These are phyloP conservation scores for Cricetomys ansorgei DNA, from an alignment of 2,113 vertebrate species.

Conservation along the genomic window DNA sequence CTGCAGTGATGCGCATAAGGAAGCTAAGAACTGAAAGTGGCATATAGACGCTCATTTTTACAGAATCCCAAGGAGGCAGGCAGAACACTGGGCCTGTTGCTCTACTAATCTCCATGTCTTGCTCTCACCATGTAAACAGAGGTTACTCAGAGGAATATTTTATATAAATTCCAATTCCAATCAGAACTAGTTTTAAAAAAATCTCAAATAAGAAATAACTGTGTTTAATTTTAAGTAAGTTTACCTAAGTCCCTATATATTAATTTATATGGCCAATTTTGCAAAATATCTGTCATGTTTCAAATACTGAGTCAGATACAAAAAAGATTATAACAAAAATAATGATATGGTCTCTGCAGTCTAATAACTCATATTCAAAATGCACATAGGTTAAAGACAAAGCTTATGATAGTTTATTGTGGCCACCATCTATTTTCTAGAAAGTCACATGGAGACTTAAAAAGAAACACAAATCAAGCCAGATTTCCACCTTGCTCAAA, in stretches of 20 bases:
- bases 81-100: fast-evolving
- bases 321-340: background rate
- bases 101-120: background rate
- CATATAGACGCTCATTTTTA: background rate
- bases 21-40: background rate
- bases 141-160: background rate
- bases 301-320: background rate
- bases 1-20: background rate
- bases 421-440: background rate
- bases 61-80: background rate
- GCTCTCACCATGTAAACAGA: background rate
- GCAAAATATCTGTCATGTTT: background rate
- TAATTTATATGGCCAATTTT: background rate
- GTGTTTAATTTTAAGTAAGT: background rate
- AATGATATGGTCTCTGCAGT: background rate
- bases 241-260: background rate
- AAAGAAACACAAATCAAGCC: background rate
- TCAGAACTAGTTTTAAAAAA: background rate
- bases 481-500: background rate
- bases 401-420: background rate
- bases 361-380: background rate
- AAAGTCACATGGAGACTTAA: background rate
- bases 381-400: background rate
- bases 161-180: background rate
- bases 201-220: background rate